Conservation (phyloP, 1,140 invertebrate species). For the Diploscapter pachys region DNA sequence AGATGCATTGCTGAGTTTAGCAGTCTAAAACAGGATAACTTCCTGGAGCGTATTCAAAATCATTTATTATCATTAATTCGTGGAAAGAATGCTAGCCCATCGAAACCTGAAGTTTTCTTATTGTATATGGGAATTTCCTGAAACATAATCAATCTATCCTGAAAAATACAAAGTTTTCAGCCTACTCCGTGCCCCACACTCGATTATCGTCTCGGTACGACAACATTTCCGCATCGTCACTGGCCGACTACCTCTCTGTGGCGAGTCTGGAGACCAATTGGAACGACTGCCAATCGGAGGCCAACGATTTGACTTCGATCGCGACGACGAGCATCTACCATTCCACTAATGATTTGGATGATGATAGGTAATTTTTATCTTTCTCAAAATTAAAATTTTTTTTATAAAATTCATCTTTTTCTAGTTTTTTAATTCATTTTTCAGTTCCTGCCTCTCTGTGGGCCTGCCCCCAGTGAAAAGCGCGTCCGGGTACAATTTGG, state of each 20-base stretch:
- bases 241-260: slow-evolving; percentile 32
- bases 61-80: too few relatives aligned
- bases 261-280: slow-evolving; percentile 5
- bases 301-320: slow-evolving; percentile 11
- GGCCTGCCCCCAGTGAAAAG: slow-evolving; percentile 5
- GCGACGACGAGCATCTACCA: slow-evolving; percentile 24
- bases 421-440: slow-evolving; percentile 6
- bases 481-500: slow-evolving; percentile 28
- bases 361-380: background rate
- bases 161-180: background rate
- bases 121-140: background rate
- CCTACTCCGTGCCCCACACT: background rate
- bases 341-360: slow-evolving; percentile 15
- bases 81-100: too few relatives aligned
- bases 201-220: slow-evolving; percentile 28
- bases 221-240: slow-evolving; percentile 33
- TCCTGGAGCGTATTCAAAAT: too few relatives aligned
- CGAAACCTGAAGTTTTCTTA: background rate
- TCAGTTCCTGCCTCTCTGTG: background rate
- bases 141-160: background rate
- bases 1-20: too few relatives aligned
- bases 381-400: background rate
- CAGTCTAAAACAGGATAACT: too few relatives aligned
- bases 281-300: slow-evolving; percentile 8
- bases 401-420: background rate